Base-by-base conservation (phyloP, 2,797 vertebrate genomes). In the Alosa sapidissima region DNA sequence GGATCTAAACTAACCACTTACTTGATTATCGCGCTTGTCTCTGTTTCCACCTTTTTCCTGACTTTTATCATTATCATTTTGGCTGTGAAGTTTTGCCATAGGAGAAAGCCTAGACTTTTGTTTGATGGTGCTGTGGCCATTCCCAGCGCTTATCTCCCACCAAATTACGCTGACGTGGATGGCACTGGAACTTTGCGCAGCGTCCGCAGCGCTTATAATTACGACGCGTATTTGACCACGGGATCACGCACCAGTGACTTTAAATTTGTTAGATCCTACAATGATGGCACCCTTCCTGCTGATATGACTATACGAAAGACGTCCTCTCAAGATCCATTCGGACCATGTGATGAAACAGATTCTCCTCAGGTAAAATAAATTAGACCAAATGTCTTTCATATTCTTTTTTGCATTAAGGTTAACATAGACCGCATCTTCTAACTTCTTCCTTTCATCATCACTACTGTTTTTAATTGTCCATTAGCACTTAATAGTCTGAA, bases 161-260 rank as follows among this genome's bases (percentile, higher is more conserved):
- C 94, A 0, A 92, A 93, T 55, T 94, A 95, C 72, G 90, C 93
- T 89, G 94, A 94, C 0, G 85, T 95, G 83, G 93, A 94, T 0
- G 92, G 91, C 10, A 88, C 89, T 83, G 92, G 91, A 90, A 92
- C 90, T 85, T 87, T 91, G 9, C 88, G 89, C 36, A 75, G 68
- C 68, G 36, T 75, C 88, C 93, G 85, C 82, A 91, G 89, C 84
- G 81, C 88, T 41, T 90, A 90, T 81, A 90, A 90, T 84, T 94
- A 94, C 0, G 92, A 94, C 81, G 85, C 92, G 0, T 94, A 90
- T 52, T 90, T 94, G 85, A 95, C 94, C 0, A 87, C 93, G 2
- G 94, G 92, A 62, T 94, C 93, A 0, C 81, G 89, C 83, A 94
- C 93, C 62, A 95, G 94, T 85, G 93, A 95, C 85, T 91, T 95